Evolutionary conservation across 2,113 vertebrate genomes (phyloP).

Genomic region (Protomyctophum bolini): DNA sequence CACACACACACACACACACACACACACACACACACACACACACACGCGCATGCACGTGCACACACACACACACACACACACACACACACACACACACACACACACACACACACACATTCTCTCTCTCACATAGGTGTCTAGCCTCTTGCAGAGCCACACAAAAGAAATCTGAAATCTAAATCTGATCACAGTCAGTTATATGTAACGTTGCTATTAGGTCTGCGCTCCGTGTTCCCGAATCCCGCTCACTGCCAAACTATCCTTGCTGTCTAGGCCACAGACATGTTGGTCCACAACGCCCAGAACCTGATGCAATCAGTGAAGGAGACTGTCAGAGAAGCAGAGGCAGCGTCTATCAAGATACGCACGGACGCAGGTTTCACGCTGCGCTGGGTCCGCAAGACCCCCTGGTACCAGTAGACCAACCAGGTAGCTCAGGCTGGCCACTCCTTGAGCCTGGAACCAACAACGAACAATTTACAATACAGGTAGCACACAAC

Average conservation of each 20-base stretch:
- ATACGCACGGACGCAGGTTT: conserved; percentile 97
- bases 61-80: no score
- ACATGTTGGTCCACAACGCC: conserved; percentile 98
- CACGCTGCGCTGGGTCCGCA: conserved; percentile 97
- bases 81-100: no score
- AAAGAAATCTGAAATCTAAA: not conserved
- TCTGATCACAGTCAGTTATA: not conserved
- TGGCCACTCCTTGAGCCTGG: conserved; percentile 12
- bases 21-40: no score
- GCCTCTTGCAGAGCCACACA: no score
- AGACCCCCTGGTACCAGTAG: conserved; percentile 99
- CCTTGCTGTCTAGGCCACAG: conserved; percentile 85
- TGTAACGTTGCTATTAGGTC: no score
- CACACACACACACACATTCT: no score
- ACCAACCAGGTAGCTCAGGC: conserved; percentile 13
- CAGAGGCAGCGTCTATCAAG: conserved; percentile 99
- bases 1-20: no score
- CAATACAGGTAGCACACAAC: conserved; percentile 29
- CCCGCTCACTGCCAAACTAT: not conserved
- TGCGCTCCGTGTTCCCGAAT: not conserved
- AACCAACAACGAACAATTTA: conserved; percentile 30
- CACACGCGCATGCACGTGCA: no score
- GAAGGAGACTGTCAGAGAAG: conserved; percentile 98
- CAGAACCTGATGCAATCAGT: conserved; percentile 99
- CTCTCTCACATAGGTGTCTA: no score